Conservation (phyloP, 2,888 invertebrate genomes). For the Minunthozetes semirufus region DNA sequence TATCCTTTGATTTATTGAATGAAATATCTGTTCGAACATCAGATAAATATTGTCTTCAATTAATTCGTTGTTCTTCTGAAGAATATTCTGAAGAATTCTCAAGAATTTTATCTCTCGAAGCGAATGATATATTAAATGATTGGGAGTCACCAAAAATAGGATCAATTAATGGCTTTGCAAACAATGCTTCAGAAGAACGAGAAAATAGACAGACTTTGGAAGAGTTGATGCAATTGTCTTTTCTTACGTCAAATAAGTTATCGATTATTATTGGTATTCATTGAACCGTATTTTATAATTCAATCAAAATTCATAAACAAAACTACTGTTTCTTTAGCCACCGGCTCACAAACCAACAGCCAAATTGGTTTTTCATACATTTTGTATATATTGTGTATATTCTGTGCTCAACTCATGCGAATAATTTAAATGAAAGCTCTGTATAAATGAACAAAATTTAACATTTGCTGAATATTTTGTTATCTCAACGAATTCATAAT, state of each 20-base stretch:
- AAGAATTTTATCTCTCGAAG: neutral
- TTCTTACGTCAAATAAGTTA: neutral
- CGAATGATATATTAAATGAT: neutral
- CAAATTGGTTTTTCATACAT: no score
- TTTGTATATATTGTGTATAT: no score
- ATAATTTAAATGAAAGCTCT: no score
- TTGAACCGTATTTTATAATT: no score
- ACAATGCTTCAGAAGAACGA: neutral
- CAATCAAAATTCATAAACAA: no score
- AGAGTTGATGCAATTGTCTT: neutral
- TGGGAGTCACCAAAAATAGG: neutral
- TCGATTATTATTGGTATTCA: neutral
- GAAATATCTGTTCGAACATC: no score
- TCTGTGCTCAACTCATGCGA: no score
- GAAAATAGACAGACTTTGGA: neutral
- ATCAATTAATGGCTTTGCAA: neutral
- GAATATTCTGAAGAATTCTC: neutral
- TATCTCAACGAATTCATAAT: no score
- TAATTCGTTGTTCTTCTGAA: neutral
- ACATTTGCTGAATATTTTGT: no score
- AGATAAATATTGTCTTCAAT: neutral
- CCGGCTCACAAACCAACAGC: no score
- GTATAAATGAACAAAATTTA: no score
- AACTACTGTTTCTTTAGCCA: no score
- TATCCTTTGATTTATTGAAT: neutral